Evolutionary conservation across 2,888 invertebrate species (phyloP).

Genomic region (Lymantria monacha): DNA sequence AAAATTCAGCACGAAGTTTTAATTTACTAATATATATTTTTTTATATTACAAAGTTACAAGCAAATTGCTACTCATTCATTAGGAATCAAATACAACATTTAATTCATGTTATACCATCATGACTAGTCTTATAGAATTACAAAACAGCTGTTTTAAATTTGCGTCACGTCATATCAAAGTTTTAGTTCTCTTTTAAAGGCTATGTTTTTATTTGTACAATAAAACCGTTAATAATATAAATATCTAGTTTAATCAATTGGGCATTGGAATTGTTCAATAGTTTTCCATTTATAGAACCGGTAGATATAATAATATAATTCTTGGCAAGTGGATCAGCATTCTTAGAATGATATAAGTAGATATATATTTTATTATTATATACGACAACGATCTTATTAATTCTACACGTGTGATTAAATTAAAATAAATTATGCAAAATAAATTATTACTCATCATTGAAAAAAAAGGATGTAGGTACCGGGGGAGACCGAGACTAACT

Average conservation of each 20-base stretch:
- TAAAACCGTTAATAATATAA: not conserved
- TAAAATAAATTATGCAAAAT: too few species aligned
- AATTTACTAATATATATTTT: too few species aligned
- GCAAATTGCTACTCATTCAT: too few species aligned
- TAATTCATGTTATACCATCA: not conserved
- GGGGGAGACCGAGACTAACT: too few species aligned
- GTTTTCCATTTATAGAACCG: conserved; percentile 5
- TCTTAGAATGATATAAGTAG: not conserved
- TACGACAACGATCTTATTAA: too few species aligned
- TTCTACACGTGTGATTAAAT: too few species aligned
- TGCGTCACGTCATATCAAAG: not conserved
- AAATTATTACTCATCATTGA: too few species aligned
- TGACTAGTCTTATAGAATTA: not conserved
- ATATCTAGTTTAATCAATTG: too few species aligned
- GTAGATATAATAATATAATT: not conserved
- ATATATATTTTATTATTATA: not conserved
- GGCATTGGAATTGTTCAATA: not conserved
- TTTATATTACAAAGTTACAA: too few species aligned
- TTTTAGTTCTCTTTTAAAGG: too few species aligned
- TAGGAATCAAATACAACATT: not conserved
- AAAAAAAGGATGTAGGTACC: too few species aligned
- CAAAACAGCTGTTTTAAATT: not conserved
- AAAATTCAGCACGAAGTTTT: too few species aligned
- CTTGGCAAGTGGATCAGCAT: not conserved
- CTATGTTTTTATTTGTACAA: not conserved